A percentile compares a stretch with the other conserved stretches of the same genome.
Conservation (phyloP, 2,797 vertebrate genomes). For the Erpetoichthys calabaricus region DNA sequence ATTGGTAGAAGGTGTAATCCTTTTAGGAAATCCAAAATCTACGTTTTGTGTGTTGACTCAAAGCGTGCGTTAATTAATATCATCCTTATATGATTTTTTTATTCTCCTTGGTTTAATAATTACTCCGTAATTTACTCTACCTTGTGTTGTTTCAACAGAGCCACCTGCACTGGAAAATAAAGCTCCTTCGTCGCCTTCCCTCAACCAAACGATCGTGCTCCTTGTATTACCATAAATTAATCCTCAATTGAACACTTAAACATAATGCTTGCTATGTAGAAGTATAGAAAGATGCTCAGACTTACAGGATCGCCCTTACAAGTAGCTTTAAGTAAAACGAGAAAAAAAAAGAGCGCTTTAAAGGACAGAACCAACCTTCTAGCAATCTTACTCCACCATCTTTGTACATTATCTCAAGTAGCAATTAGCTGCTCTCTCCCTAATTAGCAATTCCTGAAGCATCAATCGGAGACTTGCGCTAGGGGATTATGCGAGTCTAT, state of each 20-base stretch:
- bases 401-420: slow-evolving; percentile 41
- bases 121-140: slow-evolving; percentile 54
- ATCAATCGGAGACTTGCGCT: slow-evolving; percentile 1
- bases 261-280: slow-evolving; percentile 35
- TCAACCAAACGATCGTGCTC: slow-evolving; percentile 37
- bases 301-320: slow-evolving; percentile 37
- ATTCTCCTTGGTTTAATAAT: slow-evolving; percentile 19
- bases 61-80: no score
- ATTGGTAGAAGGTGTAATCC: no score
- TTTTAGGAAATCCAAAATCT: no score
- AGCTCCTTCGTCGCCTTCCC: slow-evolving; percentile 45
- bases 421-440: slow-evolving; percentile 56
- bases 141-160: slow-evolving; percentile 55
- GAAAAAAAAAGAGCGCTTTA: slow-evolving; percentile 28
- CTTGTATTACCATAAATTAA: slow-evolving; percentile 56
- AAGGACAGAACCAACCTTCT: slow-evolving; percentile 37
- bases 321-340: slow-evolving; percentile 32
- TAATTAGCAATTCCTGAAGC: slow-evolving; percentile 42
- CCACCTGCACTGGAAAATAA: slow-evolving; percentile 57
- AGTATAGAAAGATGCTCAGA: slow-evolving; percentile 32
- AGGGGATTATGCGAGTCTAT: background rate
- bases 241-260: slow-evolving; percentile 46
- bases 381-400: slow-evolving; percentile 38
- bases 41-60: no score
- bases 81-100: no score